Percentiles rank a stretch among this genome's conserved stretches.
Conservation (phyloP, 2,797 vertebrate genomes). For the Synanceia verrucosa region DNA sequence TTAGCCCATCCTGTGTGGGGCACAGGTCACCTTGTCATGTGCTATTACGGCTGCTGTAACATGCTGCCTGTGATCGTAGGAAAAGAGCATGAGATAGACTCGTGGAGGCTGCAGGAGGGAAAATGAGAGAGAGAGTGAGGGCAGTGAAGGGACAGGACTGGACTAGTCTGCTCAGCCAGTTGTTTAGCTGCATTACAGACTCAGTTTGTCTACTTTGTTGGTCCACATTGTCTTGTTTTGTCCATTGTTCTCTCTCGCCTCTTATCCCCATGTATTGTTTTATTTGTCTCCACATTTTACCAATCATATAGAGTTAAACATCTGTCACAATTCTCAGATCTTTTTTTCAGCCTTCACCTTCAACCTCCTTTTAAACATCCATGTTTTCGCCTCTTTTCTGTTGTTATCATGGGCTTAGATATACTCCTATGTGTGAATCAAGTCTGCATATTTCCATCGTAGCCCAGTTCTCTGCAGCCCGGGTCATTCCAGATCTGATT, state of each 20-base stretch:
- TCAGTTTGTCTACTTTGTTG: constrained; percentile 52
- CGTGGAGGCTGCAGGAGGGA: constrained; percentile 57
- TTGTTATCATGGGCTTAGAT: constrained; percentile 13
- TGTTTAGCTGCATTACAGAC: constrained; percentile 69
- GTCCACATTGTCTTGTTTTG: constrained; percentile 46
- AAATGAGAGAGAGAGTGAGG: constrained; percentile 40
- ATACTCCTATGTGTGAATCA: constrained; percentile 46
- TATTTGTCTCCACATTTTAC: constrained; percentile 3
- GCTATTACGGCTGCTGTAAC: constrained; percentile 75
- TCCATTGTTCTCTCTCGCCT: constrained; percentile 31
- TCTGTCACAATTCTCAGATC: constrained; percentile 7
- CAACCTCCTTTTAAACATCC: neutral
- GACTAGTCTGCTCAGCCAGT: constrained; percentile 72
- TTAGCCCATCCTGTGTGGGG: constrained; percentile 80
- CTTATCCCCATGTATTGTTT: neutral
- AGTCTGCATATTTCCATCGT: constrained; percentile 53
- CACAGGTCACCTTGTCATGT: constrained; percentile 84
- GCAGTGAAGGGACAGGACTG: constrained; percentile 69
- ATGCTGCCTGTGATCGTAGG: constrained; percentile 69
- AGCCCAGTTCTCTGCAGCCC: constrained; percentile 45
- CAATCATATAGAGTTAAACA: constrained; percentile 2
- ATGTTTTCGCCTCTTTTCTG: neutral
- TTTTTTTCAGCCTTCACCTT: neutral
- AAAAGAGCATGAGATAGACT: constrained; percentile 68
- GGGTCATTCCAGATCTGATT: constrained; percentile 75